These are phyloP conservation scores for Carterocephalus palaemon DNA, from an alignment of 2,888 invertebrate species.

Conservation along the genomic window DNA sequence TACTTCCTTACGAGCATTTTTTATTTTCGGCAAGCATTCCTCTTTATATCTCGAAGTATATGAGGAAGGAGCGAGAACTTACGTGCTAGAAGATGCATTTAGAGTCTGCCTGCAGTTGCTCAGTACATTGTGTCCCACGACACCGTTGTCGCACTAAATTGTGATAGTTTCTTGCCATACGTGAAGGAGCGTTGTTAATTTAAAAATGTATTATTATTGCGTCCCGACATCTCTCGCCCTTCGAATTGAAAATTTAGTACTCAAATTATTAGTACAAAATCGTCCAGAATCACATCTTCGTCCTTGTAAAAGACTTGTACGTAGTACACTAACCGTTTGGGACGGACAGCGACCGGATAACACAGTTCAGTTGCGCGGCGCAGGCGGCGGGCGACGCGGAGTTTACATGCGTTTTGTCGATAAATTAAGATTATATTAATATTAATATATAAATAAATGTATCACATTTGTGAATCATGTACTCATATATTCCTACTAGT, in stretches of 20 bases:
- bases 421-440: constrained; percentile 19
- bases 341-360: constrained; percentile 47
- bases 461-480: constrained; percentile 24
- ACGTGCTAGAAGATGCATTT: constrained; percentile 27
- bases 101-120: constrained; percentile 38
- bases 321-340: constrained; percentile 61
- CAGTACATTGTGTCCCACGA: constrained; percentile 32
- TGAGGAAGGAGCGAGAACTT: constrained; percentile 9
- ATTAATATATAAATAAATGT: constrained; percentile 20
- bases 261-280: constrained; percentile 26
- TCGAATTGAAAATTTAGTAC: constrained; percentile 30
- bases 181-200: constrained; percentile 37
- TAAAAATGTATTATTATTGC: constrained; percentile 44
- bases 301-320: constrained; percentile 76
- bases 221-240: constrained; percentile 50
- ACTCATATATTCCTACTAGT: constrained; percentile 26
- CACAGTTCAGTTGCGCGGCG: constrained; percentile 38
- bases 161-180: constrained; percentile 76
- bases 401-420: constrained; percentile 19
- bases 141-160: constrained; percentile 49
- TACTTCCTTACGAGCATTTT: constrained; percentile 27
- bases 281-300: constrained; percentile 73
- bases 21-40: constrained; percentile 31
- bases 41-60: constrained; percentile 2
- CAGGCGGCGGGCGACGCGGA: constrained; percentile 43